phyloP scores from a whole-genome alignment of 2,888 invertebrate species.

The Meandrusa payeni region DNA sequence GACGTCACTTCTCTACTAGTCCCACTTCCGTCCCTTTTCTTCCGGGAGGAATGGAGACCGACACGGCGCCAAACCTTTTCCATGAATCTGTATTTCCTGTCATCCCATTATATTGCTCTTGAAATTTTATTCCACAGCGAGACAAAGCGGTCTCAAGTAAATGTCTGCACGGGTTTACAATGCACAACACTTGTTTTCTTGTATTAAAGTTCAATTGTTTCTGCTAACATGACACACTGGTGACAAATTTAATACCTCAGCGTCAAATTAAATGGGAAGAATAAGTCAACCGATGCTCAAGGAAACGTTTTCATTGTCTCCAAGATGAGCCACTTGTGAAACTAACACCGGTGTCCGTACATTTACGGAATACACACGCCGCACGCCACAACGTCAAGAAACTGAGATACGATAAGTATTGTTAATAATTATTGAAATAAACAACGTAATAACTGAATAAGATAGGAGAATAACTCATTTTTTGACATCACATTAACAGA shows the following conservation, averaged over 20 bases:
- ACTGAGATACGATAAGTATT: not conserved
- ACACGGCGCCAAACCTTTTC: slow-evolving; percentile 81
- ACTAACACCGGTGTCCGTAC: slow-evolving; percentile 23
- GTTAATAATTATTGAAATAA: slow-evolving; percentile 6
- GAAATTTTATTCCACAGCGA: slow-evolving; percentile 26
- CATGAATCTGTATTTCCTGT: slow-evolving; percentile 74
- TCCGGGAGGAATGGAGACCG: slow-evolving; percentile 80
- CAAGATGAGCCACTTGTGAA: slow-evolving; percentile 31
- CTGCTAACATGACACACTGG: not conserved
- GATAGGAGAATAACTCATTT: slow-evolving; percentile 78
- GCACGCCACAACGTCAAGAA: not conserved
- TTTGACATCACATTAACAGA: slow-evolving; percentile 73
- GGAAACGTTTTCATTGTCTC: slow-evolving; percentile 63
- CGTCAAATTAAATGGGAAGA: slow-evolving; percentile 26
- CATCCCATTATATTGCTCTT: slow-evolving; percentile 69
- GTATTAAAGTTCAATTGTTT: not conserved
- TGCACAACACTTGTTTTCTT: slow-evolving; percentile 1
- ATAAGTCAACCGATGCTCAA: slow-evolving; percentile 53
- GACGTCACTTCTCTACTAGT: slow-evolving; percentile 69
- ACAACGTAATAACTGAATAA: slow-evolving; percentile 54
- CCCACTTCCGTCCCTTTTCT: slow-evolving; percentile 79
- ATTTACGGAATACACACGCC: slow-evolving; percentile 27
- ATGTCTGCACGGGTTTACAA: not conserved
- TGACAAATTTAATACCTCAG: slow-evolving; percentile 28
- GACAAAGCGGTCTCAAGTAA: slow-evolving; percentile 26